Conservation (phyloP, 2,888 invertebrate species). For the Panzeria rudis region DNA sequence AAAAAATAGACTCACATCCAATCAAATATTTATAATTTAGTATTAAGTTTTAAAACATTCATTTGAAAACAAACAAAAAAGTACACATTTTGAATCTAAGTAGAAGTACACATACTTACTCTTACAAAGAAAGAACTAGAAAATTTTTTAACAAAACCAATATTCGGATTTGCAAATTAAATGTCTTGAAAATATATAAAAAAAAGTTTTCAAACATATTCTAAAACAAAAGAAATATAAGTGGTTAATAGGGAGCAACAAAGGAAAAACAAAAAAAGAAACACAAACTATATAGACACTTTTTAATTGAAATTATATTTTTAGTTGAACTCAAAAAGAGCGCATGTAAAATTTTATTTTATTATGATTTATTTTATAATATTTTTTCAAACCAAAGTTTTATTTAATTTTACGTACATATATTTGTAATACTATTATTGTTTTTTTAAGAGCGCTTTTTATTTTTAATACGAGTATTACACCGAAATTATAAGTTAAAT, state of each 20-base stretch:
- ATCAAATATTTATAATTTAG: constrained; percentile 62
- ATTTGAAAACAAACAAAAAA: constrained; percentile 51
- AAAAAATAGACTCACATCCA: constrained; percentile 49
- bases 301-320: constrained; percentile 12
- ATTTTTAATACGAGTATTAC: not conserved
- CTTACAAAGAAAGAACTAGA: not conserved
- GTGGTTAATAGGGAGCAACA: constrained; percentile 67
- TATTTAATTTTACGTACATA: constrained; percentile 25
- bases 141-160: constrained; percentile 8
- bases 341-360: constrained; percentile 43
- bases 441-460: constrained; percentile 30
- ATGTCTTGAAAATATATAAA: constrained; percentile 41
- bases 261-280: constrained; percentile 6
- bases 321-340: constrained; percentile 27
- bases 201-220: constrained; percentile 20
- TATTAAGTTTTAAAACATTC: constrained; percentile 58
- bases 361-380: constrained; percentile 32
- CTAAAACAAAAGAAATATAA: constrained; percentile 24
- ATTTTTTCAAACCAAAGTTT: constrained; percentile 64
- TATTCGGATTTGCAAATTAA: constrained; percentile 59
- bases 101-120: not conserved
- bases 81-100: constrained; percentile 19
- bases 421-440: constrained; percentile 17
- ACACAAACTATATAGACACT: constrained; percentile 10
- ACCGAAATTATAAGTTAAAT: not conserved